phyloP scores from a whole-genome alignment of 2,113 vertebrate genomes.

The Chinchilla lanigera region DNA sequence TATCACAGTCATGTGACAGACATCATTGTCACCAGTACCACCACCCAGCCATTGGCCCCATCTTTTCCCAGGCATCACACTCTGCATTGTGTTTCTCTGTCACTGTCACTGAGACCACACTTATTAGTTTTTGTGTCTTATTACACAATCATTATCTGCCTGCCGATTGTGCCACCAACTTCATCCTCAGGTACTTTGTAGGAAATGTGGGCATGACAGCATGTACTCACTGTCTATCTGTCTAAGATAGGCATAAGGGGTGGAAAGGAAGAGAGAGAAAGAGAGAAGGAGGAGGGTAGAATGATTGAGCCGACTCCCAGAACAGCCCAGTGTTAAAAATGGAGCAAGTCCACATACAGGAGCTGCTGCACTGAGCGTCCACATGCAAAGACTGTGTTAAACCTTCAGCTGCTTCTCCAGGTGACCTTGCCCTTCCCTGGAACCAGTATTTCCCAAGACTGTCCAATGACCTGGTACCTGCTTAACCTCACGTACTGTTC shows the following conservation, averaged over 20 bases:
- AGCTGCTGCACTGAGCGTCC: background rate
- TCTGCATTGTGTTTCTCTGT: background rate
- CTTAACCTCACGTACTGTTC: background rate
- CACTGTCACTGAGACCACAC: background rate
- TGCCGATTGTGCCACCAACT: background rate
- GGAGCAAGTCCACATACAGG: fast-evolving
- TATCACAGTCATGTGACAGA: background rate
- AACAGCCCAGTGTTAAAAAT: background rate
- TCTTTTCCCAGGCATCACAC: background rate
- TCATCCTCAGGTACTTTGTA: background rate
- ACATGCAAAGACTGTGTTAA: fast-evolving
- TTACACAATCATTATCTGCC: background rate
- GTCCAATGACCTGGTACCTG: background rate
- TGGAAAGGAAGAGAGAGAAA: background rate
- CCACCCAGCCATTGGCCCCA: background rate
- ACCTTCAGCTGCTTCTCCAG: background rate
- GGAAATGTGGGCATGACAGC: background rate
- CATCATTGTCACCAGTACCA: background rate
- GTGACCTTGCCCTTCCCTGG: background rate
- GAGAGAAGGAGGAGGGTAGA: background rate
- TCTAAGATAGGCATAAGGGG: background rate
- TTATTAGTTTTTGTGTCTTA: background rate
- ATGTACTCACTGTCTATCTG: background rate
- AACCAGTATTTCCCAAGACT: background rate
- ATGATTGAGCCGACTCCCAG: too few species aligned